phyloP scores from a whole-genome alignment of 2,888 invertebrate genomes.

The Cataglyphis cursor region DNA sequence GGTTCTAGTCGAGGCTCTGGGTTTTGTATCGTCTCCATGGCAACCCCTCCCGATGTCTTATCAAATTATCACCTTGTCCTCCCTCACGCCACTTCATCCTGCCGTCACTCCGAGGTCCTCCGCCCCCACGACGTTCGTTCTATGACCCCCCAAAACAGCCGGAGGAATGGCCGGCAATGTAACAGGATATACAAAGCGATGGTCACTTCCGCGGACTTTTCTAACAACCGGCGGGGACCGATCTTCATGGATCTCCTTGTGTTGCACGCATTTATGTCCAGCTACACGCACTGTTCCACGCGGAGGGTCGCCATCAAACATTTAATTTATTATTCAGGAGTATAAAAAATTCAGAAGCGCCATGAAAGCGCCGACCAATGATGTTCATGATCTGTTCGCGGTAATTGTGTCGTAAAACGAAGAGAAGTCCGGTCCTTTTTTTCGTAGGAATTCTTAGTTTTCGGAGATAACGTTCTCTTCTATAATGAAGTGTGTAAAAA shows the following conservation, averaged over 20 bases:
- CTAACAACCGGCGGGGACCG: conserved; percentile 84
- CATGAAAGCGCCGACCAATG: conserved; percentile 65
- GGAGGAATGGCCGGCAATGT: conserved; percentile 72
- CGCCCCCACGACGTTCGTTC: conserved; percentile 65
- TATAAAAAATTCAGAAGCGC: conserved; percentile 83
- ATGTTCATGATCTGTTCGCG: conserved; percentile 54
- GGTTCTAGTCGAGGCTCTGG: conserved; percentile 77
- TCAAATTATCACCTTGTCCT: conserved; percentile 87
- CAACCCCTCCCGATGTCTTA: conserved; percentile 86
- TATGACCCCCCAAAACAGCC: conserved; percentile 60
- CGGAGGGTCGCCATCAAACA: conserved; percentile 81
- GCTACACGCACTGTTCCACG: conserved; percentile 62
- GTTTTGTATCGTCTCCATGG: conserved; percentile 85
- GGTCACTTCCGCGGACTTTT: conserved; percentile 81
- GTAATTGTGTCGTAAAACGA: conserved; percentile 58
- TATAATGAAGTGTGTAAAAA: neutral
- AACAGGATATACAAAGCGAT: conserved; percentile 80
- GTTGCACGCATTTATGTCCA: conserved; percentile 64
- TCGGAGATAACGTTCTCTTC: conserved; percentile 13
- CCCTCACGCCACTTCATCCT: conserved; percentile 71
- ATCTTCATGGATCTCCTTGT: conserved; percentile 24
- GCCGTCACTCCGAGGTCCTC: conserved; percentile 67
- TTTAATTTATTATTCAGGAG: conserved; percentile 86
- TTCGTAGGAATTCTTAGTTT: conserved; percentile 24
- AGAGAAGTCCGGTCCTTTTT: conserved; percentile 17